Evolutionary conservation across 2,113 vertebrate species (phyloP).

Genomic region (Pyrgilauda ruficollis): DNA sequence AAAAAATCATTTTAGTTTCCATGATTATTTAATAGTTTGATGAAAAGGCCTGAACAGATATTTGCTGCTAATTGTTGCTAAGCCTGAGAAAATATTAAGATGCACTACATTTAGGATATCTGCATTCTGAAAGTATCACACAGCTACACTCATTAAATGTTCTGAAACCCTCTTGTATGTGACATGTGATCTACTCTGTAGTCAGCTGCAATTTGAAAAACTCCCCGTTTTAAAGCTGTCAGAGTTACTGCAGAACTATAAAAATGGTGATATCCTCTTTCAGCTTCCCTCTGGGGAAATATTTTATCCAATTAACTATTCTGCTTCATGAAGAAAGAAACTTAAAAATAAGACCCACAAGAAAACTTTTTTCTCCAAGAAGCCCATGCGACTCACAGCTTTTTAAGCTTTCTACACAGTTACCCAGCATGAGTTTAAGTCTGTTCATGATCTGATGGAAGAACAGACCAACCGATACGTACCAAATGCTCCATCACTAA

Average conservation of each 20-base stretch:
- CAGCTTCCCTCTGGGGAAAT: neutral
- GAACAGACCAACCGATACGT: neutral
- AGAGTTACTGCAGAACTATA: neutral
- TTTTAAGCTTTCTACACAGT: neutral
- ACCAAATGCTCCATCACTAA: neutral
- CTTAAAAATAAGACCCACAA: neutral
- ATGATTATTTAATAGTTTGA: neutral
- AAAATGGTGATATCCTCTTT: neutral
- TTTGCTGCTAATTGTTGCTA: neutral
- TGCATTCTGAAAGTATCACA: neutral
- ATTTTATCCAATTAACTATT: neutral
- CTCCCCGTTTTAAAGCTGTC: neutral
- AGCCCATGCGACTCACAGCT: neutral
- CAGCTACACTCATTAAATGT: neutral
- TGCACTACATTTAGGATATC: neutral
- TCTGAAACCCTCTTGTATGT: neutral
- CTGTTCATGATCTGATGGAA: neutral
- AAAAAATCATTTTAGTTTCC: neutral
- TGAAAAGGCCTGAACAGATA: neutral
- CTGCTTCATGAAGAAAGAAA: neutral
- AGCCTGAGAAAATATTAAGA: neutral
- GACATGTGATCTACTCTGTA: neutral
- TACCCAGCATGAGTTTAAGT: neutral
- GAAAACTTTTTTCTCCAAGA: neutral
- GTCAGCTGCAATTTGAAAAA: neutral